These are phyloP conservation scores for Drosophila longiperda DNA, from an alignment of 2,888 invertebrate species.

Conservation along the genomic window DNA sequence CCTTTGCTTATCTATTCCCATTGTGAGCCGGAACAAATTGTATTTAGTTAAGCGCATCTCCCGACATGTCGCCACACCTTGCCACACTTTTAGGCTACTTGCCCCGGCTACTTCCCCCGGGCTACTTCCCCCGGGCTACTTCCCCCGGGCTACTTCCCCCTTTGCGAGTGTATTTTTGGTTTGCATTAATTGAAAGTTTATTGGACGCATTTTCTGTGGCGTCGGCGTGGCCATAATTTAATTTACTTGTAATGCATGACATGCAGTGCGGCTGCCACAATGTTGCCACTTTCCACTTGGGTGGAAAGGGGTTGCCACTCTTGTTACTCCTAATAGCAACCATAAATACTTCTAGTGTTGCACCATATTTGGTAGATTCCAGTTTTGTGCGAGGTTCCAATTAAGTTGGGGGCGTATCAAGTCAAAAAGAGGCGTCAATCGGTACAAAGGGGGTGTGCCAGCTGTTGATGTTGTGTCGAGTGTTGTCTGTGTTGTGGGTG, in stretches of 20 bases:
- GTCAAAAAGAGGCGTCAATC: conserved; percentile 48
- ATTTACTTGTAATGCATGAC: conserved; percentile 67
- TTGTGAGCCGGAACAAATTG: conserved; percentile 75
- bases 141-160: background rate
- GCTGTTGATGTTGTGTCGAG: conserved; percentile 10
- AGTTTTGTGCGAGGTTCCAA: conserved; percentile 58
- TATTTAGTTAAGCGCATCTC: conserved; percentile 48
- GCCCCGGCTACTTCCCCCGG: background rate
- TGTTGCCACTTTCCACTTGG: conserved; percentile 24
- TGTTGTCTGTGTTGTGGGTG: conserved; percentile 34
- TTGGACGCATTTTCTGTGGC: conserved; percentile 55
- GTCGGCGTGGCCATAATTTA: conserved; percentile 64
- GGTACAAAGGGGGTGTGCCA: conserved; percentile 36
- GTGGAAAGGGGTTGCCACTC: conserved; percentile 17
- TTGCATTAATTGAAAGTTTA: conserved; percentile 77
- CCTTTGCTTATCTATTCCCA: conserved; percentile 25
- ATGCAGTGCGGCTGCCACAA: conserved; percentile 32
- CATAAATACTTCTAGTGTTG: conserved; percentile 47
- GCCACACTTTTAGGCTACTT: conserved; percentile 51
- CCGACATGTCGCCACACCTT: conserved; percentile 45
- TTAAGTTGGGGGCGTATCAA: conserved; percentile 60
- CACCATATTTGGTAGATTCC: conserved; percentile 33
- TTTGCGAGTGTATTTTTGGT: conserved; percentile 59
- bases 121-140: no score
- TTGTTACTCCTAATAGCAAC: conserved; percentile 47